A percentile compares a stretch with the other conserved stretches of the same genome.
Conservation (phyloP, 2,888 invertebrate species). For the Empis livida region DNA sequence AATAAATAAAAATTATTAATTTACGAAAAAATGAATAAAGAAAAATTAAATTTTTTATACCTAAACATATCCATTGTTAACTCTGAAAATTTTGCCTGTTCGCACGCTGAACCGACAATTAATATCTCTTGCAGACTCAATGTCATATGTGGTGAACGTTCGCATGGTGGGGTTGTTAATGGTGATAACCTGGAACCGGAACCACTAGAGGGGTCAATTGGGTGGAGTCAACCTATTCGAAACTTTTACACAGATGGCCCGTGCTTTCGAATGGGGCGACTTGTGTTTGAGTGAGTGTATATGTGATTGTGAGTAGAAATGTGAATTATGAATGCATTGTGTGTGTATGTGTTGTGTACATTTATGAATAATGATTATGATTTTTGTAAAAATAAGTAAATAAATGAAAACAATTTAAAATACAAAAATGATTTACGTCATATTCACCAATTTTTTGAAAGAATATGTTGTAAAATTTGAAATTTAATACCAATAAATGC, state of each 20-base stretch:
- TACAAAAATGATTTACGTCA: no score
- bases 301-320: conserved; percentile 18
- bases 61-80: conserved; percentile 93
- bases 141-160: conserved; percentile 74
- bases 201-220: conserved; percentile 25
- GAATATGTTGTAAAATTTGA: no score
- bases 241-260: conserved; percentile 32
- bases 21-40: not conserved
- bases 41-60: conserved; percentile 15
- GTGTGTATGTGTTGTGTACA: conserved; percentile 4
- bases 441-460: no score
- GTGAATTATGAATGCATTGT: conserved; percentile 3
- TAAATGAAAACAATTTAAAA: no score
- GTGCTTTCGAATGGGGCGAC: conserved; percentile 35
- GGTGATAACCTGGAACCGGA: conserved; percentile 59
- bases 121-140: conserved; percentile 85
- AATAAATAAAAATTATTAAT: not conserved
- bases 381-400: no score
- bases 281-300: conserved; percentile 17
- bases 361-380: not conserved
- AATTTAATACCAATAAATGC: no score
- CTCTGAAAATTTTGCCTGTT: conserved; percentile 94
- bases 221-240: conserved; percentile 35
- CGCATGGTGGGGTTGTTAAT: conserved; percentile 73
- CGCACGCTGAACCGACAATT: conserved; percentile 83